These are phyloP conservation scores for Apantesis nais DNA, from an alignment of 2,888 invertebrate genomes.

Conservation along the genomic window DNA sequence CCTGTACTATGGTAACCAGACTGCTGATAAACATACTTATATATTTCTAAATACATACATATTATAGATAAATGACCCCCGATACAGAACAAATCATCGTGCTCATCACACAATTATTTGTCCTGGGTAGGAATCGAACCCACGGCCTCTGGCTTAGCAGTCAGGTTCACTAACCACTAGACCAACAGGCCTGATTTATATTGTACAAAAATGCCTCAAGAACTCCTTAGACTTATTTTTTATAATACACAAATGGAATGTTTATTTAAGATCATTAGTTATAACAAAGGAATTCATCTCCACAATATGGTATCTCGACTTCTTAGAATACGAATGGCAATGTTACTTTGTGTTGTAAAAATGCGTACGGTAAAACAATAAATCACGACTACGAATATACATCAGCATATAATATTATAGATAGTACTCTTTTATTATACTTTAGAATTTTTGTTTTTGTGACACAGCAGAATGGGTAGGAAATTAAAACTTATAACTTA, in stretches of 20 bases:
- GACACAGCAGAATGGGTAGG: too few relatives aligned
- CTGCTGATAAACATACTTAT: too few relatives aligned
- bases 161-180: too few relatives aligned
- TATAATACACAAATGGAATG: not conserved
- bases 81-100: too few relatives aligned
- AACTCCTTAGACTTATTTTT: not conserved
- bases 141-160: too few relatives aligned
- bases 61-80: too few relatives aligned
- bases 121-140: too few relatives aligned
- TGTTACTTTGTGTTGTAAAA: not conserved
- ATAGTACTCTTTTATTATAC: not conserved
- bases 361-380: not conserved
- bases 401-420: not conserved
- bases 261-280: not conserved
- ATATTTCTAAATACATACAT: too few relatives aligned
- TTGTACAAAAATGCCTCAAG: not conserved
- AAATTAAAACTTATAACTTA: too few relatives aligned
- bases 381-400: not conserved
- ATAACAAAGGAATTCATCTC: not conserved
- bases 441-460: too few relatives aligned
- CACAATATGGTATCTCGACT: not conserved
- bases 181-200: not conserved
- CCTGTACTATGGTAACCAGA: too few relatives aligned
- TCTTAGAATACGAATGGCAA: slow-evolving; percentile 1
- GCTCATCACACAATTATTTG: too few relatives aligned